Conservation (phyloP, 2,113 vertebrate genomes). For the Corapipo altera region DNA sequence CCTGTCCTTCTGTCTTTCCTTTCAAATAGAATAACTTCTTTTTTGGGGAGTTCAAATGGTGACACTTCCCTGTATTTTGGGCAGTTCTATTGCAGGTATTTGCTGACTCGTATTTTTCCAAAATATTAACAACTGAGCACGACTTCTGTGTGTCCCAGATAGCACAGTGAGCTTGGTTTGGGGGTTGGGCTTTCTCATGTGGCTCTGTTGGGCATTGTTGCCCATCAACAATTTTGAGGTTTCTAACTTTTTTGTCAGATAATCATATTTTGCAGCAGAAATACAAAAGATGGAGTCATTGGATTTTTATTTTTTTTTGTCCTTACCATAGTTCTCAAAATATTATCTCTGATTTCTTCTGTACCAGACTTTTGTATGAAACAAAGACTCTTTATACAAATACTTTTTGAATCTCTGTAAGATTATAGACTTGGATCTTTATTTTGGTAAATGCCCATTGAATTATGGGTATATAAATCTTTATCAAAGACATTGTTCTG, state of each 20-base stretch:
- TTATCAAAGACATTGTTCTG: background rate
- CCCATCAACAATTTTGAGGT: background rate
- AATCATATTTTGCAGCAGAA: background rate
- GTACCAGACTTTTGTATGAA: background rate
- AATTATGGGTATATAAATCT: background rate
- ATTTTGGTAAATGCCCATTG: background rate
- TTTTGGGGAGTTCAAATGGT: background rate
- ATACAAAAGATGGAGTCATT: background rate
- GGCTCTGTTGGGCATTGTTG: background rate
- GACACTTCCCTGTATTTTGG: background rate
- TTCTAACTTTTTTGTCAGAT: background rate
- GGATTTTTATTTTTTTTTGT: background rate
- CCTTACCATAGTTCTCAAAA: background rate
- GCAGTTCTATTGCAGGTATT: background rate
- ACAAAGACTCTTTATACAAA: background rate
- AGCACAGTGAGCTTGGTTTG: background rate
- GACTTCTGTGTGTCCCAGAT: background rate
- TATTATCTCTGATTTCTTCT: background rate
- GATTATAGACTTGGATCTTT: background rate
- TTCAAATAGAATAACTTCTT: background rate
- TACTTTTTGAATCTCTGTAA: background rate
- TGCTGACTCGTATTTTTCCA: background rate
- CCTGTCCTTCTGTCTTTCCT: background rate
- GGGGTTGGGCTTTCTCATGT: background rate
- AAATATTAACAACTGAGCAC: background rate